Conservation (phyloP, 2,797 vertebrate genomes). For the Sebastes umbrosus region DNA sequence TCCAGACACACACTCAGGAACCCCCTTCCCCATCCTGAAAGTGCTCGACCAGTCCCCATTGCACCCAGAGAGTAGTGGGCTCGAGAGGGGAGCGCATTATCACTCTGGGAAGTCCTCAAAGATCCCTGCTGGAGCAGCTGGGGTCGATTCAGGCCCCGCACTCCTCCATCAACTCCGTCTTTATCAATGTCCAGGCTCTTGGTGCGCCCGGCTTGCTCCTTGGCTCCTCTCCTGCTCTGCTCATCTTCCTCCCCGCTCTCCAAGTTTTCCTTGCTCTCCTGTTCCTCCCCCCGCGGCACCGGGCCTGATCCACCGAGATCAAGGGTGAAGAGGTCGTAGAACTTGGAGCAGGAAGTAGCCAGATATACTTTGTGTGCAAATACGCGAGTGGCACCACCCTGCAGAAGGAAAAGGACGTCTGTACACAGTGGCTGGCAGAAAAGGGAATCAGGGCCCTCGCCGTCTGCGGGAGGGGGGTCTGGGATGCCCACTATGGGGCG, state of each 20-base stretch:
- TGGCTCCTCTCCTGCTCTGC: conserved; percentile 80
- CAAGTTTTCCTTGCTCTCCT: conserved; percentile 59
- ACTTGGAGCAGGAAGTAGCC: conserved; percentile 92
- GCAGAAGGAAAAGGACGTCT: conserved; percentile 89
- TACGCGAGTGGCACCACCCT: conserved; percentile 80
- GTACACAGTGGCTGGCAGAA: conserved; percentile 87
- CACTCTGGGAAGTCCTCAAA: conserved; percentile 85
- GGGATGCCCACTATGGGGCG: conserved; percentile 88
- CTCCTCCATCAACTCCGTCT: conserved; percentile 69
- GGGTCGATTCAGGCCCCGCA: conserved; percentile 63
- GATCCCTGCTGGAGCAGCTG: conserved; percentile 74
- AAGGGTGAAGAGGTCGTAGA: conserved; percentile 90
- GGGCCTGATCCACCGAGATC: conserved; percentile 66
- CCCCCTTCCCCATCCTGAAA: conserved; percentile 88
- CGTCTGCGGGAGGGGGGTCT: conserved; percentile 78
- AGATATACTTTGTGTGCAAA: conserved; percentile 93
- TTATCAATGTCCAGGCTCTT: conserved; percentile 86
- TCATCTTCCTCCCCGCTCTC: conserved; percentile 80
- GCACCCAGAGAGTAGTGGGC: conserved; percentile 59
- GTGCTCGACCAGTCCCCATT: conserved; percentile 74
- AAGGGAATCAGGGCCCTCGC: conserved; percentile 83
- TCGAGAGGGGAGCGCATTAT: conserved; percentile 80
- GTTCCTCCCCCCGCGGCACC: conserved; percentile 29
- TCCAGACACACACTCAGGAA: conserved; percentile 86
- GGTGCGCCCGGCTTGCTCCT: conserved; percentile 85